Percentiles rank a stretch among this genome's conserved stretches.
phyloP scores from a whole-genome alignment of 1,140 invertebrate genomes.

The Drosophila nasuta region DNA sequence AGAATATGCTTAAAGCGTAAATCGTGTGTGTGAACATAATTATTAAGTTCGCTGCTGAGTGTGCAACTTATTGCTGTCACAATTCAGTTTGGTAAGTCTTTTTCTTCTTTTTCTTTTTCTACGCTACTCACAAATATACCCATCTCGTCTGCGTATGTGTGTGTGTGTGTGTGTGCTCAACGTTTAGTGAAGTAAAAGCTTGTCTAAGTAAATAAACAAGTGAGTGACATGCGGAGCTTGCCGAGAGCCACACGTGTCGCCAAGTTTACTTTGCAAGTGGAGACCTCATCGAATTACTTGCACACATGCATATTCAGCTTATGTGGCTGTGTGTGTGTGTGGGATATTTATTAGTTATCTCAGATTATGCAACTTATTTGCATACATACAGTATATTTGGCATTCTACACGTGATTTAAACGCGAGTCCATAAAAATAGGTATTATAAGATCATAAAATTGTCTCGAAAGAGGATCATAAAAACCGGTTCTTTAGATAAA shows the following conservation, averaged over 20 bases:
- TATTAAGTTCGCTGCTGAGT: conserved; percentile 3
- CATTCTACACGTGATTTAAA: conserved; percentile 27
- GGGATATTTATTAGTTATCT: not conserved
- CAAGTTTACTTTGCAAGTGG: conserved; percentile 14
- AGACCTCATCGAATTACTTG: conserved; percentile 26
- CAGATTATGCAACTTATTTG: conserved; percentile 5
- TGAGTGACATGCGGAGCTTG: conserved; percentile 10
- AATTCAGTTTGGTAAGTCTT: conserved; percentile 5
- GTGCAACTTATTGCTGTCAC: not conserved
- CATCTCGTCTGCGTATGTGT: not conserved
- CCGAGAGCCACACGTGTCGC: conserved; percentile 35
- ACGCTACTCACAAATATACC: conserved; percentile 8
- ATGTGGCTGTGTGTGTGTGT: not conserved
- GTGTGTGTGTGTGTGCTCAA: not conserved
- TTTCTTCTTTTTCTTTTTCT: not conserved
- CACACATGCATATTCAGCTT: not conserved
- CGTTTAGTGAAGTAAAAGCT: conserved; percentile 40
- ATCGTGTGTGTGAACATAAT: conserved; percentile 16
- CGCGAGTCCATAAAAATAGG: conserved; percentile 27
- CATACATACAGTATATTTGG: not conserved
- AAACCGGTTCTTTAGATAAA: conserved; percentile 29
- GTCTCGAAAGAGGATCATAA: conserved; percentile 8
- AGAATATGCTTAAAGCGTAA: too few species aligned
- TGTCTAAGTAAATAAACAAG: conserved; percentile 23
- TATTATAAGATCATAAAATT: conserved; percentile 34